These are phyloP conservation scores for Parapsyche elsis DNA, from an alignment of 1,140 invertebrate genomes.

Conservation along the genomic window DNA sequence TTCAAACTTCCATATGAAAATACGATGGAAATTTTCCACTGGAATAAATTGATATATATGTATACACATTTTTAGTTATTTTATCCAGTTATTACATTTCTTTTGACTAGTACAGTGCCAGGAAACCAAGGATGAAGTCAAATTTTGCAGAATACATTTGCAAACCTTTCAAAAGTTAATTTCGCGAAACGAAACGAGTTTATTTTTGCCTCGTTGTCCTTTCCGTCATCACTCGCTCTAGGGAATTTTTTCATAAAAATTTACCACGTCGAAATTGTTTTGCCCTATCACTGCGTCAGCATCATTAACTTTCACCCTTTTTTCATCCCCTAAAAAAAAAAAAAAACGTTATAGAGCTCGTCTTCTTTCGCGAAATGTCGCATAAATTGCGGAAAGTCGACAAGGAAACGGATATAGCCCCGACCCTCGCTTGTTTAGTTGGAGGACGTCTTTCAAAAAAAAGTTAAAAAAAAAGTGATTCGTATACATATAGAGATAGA, in stretches of 20 bases:
- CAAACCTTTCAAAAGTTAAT: background rate
- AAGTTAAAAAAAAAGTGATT: too few relatives aligned
- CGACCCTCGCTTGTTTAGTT: too few relatives aligned
- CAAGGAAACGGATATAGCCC: too few relatives aligned
- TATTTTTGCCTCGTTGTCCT: background rate
- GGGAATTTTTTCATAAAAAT: constrained; percentile 4
- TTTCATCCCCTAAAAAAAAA: background rate
- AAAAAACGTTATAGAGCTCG: too few relatives aligned
- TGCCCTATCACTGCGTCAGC: constrained; percentile 16
- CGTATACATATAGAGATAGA: too few relatives aligned
- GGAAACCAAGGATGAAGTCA: background rate
- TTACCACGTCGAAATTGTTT: background rate
- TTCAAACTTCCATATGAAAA: too few relatives aligned
- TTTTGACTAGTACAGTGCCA: background rate
- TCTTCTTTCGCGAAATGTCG: too few relatives aligned
- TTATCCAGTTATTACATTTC: background rate
- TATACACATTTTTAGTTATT: background rate
- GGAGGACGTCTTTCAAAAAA: too few relatives aligned
- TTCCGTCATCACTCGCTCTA: background rate
- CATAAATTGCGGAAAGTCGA: too few relatives aligned
- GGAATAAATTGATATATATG: too few relatives aligned
- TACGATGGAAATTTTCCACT: too few relatives aligned
- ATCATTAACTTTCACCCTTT: constrained; percentile 19
- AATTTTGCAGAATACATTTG: background rate
- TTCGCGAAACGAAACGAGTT: constrained; percentile 5